These are phyloP conservation scores for Taeniopygia guttata DNA, from an alignment of 2,797 vertebrate species.

Conservation along the genomic window DNA sequence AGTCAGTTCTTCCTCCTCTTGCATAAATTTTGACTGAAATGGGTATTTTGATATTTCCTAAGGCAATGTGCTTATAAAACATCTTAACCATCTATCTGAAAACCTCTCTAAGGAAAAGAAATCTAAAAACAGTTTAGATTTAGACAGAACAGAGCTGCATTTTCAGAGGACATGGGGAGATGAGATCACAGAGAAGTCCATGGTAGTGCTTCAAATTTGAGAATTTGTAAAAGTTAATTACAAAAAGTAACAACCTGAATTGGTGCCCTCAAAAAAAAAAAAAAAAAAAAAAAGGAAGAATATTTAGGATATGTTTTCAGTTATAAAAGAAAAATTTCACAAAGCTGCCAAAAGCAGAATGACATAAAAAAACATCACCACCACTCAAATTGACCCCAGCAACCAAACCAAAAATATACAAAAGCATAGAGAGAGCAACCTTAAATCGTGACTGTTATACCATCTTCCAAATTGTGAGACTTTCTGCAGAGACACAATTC, in stretches of 20 bases:
- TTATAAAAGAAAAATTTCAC: neutral
- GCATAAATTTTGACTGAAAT: neutral
- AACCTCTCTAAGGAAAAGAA: neutral
- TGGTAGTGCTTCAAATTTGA: neutral
- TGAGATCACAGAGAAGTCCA: neutral
- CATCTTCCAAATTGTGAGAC: neutral
- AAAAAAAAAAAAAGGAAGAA: neutral
- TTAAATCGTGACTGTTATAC: rapidly evolving
- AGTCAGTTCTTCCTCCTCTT: neutral
- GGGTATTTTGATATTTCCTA: neutral
- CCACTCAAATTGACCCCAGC: neutral
- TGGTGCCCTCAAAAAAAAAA: neutral
- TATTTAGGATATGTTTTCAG: rapidly evolving
- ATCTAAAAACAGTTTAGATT: neutral
- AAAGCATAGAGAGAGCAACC: neutral
- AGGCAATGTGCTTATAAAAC: neutral
- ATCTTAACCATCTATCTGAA: neutral
- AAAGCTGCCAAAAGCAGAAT: neutral
- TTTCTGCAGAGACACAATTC: neutral
- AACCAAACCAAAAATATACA: neutral
- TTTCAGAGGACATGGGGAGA: neutral
- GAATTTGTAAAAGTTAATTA: neutral
- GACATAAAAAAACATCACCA: too few species aligned
- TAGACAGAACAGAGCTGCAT: too few species aligned
- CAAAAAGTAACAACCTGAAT: neutral